These are phyloP conservation scores for Myotis myotis DNA, from an alignment of 2,797 vertebrate species.

Conservation along the genomic window DNA sequence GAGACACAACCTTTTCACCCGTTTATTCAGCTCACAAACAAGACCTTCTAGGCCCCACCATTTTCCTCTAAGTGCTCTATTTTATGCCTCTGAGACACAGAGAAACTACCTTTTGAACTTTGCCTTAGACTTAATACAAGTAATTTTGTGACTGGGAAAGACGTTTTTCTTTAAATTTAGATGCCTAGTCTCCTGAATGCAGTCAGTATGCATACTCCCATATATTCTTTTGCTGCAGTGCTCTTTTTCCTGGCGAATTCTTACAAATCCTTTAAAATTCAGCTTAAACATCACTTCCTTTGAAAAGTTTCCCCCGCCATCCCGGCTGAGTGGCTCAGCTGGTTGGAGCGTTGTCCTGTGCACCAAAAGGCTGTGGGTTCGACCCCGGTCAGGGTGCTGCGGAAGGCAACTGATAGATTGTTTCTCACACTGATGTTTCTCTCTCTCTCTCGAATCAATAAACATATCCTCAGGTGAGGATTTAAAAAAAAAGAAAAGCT, in stretches of 20 bases:
- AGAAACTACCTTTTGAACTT: not conserved
- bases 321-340: not conserved
- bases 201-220: not conserved
- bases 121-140: not conserved
- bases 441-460: not conserved
- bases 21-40: not conserved
- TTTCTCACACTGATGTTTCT: not conserved
- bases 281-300: not conserved
- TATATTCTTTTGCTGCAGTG: not conserved
- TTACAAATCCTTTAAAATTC: slow-evolving; percentile 38
- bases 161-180: not conserved
- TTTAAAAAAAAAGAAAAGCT: not conserved
- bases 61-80: not conserved
- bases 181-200: not conserved
- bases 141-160: not conserved
- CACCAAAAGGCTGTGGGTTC: not conserved
- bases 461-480: not conserved
- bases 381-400: not conserved
- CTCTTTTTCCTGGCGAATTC: slow-evolving; percentile 4
- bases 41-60: not conserved
- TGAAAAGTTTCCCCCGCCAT: not conserved
- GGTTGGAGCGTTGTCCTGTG: not conserved
- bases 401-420: not conserved
- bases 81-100: not conserved
- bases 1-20: not conserved